Conservation (phyloP, 2,888 invertebrate species). For the Caenorhabditis sp. region DNA sequence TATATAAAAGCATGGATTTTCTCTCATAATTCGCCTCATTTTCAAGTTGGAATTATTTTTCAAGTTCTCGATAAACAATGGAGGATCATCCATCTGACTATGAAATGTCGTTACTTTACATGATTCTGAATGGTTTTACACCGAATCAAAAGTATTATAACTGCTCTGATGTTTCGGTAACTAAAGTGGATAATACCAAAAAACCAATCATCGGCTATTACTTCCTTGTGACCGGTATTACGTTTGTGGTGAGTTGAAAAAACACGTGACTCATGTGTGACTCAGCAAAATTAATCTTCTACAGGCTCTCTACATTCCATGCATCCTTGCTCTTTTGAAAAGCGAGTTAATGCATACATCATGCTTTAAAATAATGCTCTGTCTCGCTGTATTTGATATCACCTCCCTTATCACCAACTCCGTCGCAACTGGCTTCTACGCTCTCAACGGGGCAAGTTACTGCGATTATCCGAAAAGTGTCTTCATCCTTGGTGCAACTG, state of each 20-base stretch:
- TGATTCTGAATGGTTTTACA: slow-evolving; percentile 6
- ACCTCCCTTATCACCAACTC: slow-evolving; percentile 29
- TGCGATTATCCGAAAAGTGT: slow-evolving; percentile 20
- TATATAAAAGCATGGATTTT: too few species aligned
- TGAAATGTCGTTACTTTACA: background rate
- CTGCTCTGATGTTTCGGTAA: slow-evolving; percentile 15
- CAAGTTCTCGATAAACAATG: too few species aligned
- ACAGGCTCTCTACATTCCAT: slow-evolving; percentile 18
- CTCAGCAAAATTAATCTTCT: too few species aligned
- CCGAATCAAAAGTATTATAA: slow-evolving; percentile 24
- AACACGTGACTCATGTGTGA: too few species aligned
- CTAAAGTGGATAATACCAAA: slow-evolving; percentile 5
- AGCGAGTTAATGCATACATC: slow-evolving; percentile 31
- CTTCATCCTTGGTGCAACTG: slow-evolving; percentile 18
- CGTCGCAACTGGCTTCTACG: slow-evolving; percentile 20
- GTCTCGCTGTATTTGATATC: slow-evolving; percentile 22
- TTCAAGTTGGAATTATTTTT: too few species aligned
- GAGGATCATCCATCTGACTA: background rate
- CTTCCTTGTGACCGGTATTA: slow-evolving; percentile 14
- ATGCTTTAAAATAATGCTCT: slow-evolving; percentile 38
- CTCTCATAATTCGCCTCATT: too few species aligned
- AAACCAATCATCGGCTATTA: slow-evolving; percentile 16
- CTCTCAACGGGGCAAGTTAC: slow-evolving; percentile 17
- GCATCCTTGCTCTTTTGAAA: slow-evolving; percentile 13
- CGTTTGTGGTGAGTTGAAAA: slow-evolving; percentile 15